Base-by-base conservation (phyloP, 2,113 vertebrate genomes). In the Cebus imitator region DNA sequence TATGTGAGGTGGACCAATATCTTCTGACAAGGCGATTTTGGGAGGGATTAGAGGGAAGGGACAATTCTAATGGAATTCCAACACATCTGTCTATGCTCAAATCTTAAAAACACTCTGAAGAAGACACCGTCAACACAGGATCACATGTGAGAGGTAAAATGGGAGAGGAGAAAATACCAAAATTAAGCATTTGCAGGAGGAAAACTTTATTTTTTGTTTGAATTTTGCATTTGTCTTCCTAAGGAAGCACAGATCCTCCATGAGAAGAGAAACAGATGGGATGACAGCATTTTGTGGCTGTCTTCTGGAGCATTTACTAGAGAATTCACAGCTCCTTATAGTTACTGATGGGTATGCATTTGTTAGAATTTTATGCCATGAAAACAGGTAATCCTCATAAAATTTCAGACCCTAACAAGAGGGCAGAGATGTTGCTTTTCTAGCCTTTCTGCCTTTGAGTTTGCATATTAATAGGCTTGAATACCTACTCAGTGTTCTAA, bases 301-400 rank as follows among this genome's bases (percentile, higher is more conserved):
- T 86, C 93, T 96, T 85, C 91, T 75, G 52, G 50, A 97, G 93
- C 81, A 79, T 75, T 94, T 88, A 91, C 66, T 87, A n/a, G 80
- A 95, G 87, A 85, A 90, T 86, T 64, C n/a, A 76, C 55, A 90
- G 70, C 48, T 82, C 45, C 35, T 92, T 17, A 0, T 30, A 79
- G 68, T 52, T 80, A 50, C 85, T 75, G 32, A 68, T 30, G 40
- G 61, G 32, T 85, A 40, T 25, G 68, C 73, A 89, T 43, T 94
- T 88, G 92, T 68, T 91, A 89, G 88, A 85, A 82, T 88, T 95
- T 90, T 86, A 91, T 96, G 66, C 96, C 91, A 70, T 91, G 91
- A 96, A 94, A 95, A 98, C 93, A 98, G 95, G 91, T 96, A 92
- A 96, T 95, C 83, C 57, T 97, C 87, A 92, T 35, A 89, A 87